phyloP scores from a whole-genome alignment of 2,888 invertebrate species.

The Maniola hyperantus region DNA sequence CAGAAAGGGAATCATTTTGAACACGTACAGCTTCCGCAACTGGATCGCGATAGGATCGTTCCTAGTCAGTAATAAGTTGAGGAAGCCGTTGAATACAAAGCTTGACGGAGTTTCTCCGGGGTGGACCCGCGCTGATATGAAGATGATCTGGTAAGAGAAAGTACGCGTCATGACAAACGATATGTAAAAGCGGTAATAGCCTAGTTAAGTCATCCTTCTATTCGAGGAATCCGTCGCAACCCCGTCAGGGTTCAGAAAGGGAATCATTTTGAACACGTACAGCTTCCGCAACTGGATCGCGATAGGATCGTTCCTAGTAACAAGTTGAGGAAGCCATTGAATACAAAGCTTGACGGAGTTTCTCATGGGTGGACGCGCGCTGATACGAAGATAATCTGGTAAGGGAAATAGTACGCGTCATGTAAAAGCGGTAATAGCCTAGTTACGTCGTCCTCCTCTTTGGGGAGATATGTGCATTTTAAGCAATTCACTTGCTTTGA shows the following conservation, averaged over 20 bases:
- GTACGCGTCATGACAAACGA: not conserved
- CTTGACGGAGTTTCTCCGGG: conserved; percentile 96
- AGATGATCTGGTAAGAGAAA: conserved; percentile 9
- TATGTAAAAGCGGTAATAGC: too few species aligned
- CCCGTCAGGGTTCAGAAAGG: conserved; percentile 96
- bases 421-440: too few species aligned
- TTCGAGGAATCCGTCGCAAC: conserved; percentile 91
- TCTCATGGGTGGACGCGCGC: conserved; percentile 97
- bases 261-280: conserved; percentile 95
- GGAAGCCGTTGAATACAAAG: conserved; percentile 94
- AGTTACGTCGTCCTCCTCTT: too few species aligned
- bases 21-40: conserved; percentile 90
- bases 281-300: conserved; percentile 87
- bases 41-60: conserved; percentile 89
- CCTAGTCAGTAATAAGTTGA: conserved; percentile 88
- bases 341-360: conserved; percentile 94
- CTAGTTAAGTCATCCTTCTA: too few species aligned
- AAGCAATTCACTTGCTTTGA: too few species aligned
- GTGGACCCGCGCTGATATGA: conserved; percentile 91
- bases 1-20: conserved; percentile 94
- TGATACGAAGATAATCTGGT: conserved; percentile 62
- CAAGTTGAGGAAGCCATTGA: conserved; percentile 93
- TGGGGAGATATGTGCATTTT: too few species aligned
- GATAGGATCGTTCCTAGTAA: conserved; percentile 88
- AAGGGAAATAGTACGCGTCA: too few species aligned